Percentiles rank a stretch among this genome's conserved stretches.
phyloP scores from a whole-genome alignment of 2,113 vertebrate species.

The Chaenocephalus aceratus region DNA sequence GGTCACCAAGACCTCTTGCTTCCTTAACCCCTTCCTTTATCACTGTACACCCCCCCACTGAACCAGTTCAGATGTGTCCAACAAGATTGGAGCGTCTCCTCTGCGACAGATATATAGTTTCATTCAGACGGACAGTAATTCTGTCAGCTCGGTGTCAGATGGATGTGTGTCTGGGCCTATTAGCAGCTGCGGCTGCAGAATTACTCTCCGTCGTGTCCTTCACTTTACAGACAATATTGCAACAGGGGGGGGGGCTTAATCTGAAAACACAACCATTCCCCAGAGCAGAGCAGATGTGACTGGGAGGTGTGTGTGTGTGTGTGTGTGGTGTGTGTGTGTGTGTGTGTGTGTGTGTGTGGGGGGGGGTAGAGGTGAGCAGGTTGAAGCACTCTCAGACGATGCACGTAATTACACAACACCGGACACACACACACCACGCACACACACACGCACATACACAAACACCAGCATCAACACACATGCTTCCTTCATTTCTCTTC shows the following conservation, averaged over 20 bases:
- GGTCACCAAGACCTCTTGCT: constrained; percentile 81
- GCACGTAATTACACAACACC: constrained; percentile 80
- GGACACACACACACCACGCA: neutral
- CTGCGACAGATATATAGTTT: constrained; percentile 85
- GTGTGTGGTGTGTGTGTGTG: no score
- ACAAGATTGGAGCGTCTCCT: constrained; percentile 79
- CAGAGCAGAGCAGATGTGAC: constrained; percentile 47
- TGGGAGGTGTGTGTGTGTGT: constrained; percentile 36
- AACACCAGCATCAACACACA: no score
- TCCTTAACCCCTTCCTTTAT: constrained; percentile 73
- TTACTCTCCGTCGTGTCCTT: constrained; percentile 87
- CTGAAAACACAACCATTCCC: constrained; percentile 45
- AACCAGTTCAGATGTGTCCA: constrained; percentile 41
- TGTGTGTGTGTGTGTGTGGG: no score
- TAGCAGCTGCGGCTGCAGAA: constrained; percentile 79
- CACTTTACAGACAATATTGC: constrained; percentile 79
- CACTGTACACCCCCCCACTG: constrained; percentile 35
- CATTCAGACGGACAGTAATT: constrained; percentile 85
- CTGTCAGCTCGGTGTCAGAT: constrained; percentile 85
- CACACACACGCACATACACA: constrained; percentile 21
- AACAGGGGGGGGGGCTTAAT: constrained; percentile 17
- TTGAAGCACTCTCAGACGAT: constrained; percentile 75
- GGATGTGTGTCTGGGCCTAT: constrained; percentile 79
- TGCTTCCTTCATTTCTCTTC: no score
- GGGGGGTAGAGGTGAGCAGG: constrained; percentile 70